Evolutionary conservation across 2,797 vertebrate species (phyloP).

Genomic region (Austrolebias charrua): DNA sequence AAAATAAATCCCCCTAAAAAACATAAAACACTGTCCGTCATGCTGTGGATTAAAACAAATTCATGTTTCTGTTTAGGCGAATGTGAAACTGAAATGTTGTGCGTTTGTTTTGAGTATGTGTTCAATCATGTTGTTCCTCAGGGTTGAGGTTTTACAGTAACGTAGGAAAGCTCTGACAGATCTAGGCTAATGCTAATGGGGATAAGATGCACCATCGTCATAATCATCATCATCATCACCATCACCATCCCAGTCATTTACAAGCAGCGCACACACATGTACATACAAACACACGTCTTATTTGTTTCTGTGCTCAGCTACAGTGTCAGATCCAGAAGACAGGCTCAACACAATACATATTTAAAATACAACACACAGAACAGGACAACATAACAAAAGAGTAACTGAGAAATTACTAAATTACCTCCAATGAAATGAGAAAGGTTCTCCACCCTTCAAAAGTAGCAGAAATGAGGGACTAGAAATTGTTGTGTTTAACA

Average conservation of each 20-base stretch:
- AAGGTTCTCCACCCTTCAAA: conserved; percentile 1
- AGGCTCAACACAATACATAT: conserved; percentile 12
- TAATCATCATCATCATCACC: conserved; percentile 66
- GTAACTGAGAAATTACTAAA: conserved; percentile 11
- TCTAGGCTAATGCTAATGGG: conserved; percentile 82
- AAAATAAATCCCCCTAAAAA: conserved; percentile 24
- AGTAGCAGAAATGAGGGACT: conserved; percentile 16
- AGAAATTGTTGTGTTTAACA: conserved; percentile 12
- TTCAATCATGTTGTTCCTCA: conserved; percentile 62
- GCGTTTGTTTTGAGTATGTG: conserved; percentile 41
- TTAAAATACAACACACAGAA: conserved; percentile 10
- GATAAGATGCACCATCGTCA: conserved; percentile 68
- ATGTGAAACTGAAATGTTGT: conserved; percentile 33
- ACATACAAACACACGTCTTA: conserved; percentile 22
- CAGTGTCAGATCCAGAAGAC: conserved; percentile 30
- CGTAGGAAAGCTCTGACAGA: conserved; percentile 76
- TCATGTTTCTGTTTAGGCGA: conserved; percentile 20
- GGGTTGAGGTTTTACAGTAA: conserved; percentile 67
- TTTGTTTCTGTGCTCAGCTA: conserved; percentile 29
- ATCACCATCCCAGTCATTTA: conserved; percentile 53
- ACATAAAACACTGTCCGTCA: conserved; percentile 7
- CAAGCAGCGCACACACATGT: conserved; percentile 22
- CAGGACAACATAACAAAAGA: conserved; percentile 20
- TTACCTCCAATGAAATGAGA: conserved; percentile 5
- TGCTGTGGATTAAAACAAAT: conserved; percentile 33